Conservation (phyloP, 2,888 invertebrate species). For the Eupithecia centaureata region DNA sequence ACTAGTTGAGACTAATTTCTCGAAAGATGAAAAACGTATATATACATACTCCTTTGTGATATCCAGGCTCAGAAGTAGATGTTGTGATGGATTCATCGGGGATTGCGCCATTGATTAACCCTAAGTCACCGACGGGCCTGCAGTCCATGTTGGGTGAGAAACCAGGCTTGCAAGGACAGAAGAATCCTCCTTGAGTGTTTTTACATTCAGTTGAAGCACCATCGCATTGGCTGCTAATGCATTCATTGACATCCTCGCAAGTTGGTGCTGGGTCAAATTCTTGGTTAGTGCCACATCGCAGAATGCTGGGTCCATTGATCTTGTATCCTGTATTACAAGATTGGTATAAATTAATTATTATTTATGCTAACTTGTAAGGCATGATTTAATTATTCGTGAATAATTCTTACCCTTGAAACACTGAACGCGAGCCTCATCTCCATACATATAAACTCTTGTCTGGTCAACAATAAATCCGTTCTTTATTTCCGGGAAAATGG, state of each 20-base stretch:
- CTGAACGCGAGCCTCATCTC: slow-evolving; percentile 95
- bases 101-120: slow-evolving; percentile 93
- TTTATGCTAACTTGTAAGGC: background rate
- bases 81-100: slow-evolving; percentile 95
- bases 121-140: slow-evolving; percentile 94
- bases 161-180: slow-evolving; percentile 93
- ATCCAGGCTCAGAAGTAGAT: slow-evolving; percentile 92
- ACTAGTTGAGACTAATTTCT: background rate
- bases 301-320: slow-evolving; percentile 91
- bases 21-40: background rate
- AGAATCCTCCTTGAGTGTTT: slow-evolving; percentile 94
- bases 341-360: slow-evolving; percentile 3
- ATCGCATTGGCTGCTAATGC: slow-evolving; percentile 94
- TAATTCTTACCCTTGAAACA: slow-evolving; percentile 87
- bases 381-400: background rate
- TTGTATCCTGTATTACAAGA: slow-evolving; percentile 86
- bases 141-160: slow-evolving; percentile 94
- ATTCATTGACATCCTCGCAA: slow-evolving; percentile 97
- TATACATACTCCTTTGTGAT: slow-evolving; percentile 88
- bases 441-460: slow-evolving; percentile 90
- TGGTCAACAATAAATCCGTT: slow-evolving; percentile 94
- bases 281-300: slow-evolving; percentile 93
- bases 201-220: slow-evolving; percentile 95
- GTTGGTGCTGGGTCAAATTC: slow-evolving; percentile 92
- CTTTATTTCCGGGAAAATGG: slow-evolving; percentile 90